Evolutionary conservation across 1,140 invertebrate species (phyloP), one percentile per base, ranked within the genome.

Genomic region (Eumaeus atala): DNA sequence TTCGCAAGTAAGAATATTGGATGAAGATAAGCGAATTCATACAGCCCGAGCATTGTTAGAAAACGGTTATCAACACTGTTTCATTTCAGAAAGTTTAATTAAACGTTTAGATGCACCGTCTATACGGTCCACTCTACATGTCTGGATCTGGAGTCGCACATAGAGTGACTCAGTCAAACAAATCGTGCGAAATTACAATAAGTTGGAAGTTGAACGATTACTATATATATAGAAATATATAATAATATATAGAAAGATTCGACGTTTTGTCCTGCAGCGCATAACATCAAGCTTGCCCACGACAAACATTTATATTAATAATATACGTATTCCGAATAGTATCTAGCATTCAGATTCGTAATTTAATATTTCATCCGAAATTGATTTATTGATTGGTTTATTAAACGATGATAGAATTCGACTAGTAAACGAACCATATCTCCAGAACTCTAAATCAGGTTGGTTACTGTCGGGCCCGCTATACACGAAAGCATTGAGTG

Each of bases 101-200:
- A 54, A 61, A 56, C 35, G 47, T 44, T 37, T 70, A 51, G 62
- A 70, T 38, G n/a, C 49, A 7, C 47, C 28, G 36, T 49, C 52
- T 8, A 60, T 62, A 66, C 62, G 64, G 67, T 67, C 64, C 64
- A 61, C 60, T 61, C 47, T 61, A 54, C 51, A 51, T 53, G 35
- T 67, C n/a, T n/a, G n/a, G n/a, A n/a, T 18, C 40, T 8, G 64
- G 67, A 11, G 61, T 70, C 33, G 57, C 44, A 18, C 34, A 62
- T 51, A 54, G 36, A n/a, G 38, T 68, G n/a, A 54, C 62, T 4
- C 62, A 64, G 37, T 60, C 62, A 0, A 64, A 52, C 18, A 14
- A 62, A 42, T 49, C 51, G 35, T 66, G 63, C 38, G 48, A 66
- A 18, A 54, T 66, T 54, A 38, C 37, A 21, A 51, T 66, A 16